Conservation (phyloP, 2,113 vertebrate species). For the Tringa solitaria region DNA sequence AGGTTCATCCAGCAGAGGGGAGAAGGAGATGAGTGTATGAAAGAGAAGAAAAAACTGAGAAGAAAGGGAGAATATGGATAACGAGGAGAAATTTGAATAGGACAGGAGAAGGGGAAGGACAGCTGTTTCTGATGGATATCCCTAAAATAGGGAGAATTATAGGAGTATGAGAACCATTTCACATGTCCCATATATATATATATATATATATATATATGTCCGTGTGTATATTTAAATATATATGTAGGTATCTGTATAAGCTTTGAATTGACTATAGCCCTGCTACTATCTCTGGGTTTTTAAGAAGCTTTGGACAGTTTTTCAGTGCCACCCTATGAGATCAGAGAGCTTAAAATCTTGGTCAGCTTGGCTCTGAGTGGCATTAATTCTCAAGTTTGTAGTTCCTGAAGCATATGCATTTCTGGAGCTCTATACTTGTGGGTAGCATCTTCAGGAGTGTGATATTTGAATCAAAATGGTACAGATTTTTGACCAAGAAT, state of each 20-base stretch:
- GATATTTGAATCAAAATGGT: neutral
- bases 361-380: neutral
- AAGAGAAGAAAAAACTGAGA: neutral
- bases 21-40: neutral
- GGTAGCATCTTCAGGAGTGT: neutral
- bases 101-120: neutral
- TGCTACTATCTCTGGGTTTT: neutral
- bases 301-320: neutral
- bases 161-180: neutral
- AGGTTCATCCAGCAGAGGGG: neutral
- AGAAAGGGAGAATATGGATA: neutral
- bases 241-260: neutral
- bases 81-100: accelerated
- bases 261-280: neutral
- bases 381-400: neutral
- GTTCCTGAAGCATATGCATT: accelerated
- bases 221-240: accelerated
- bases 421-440: neutral
- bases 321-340: neutral
- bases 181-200: accelerated
- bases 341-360: neutral
- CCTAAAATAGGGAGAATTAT: neutral
- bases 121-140: neutral
- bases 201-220: too few species aligned
- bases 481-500: neutral